Evolutionary conservation across 2,113 vertebrate genomes (phyloP), one percentile per base, ranked within the genome.

Genomic region (Sciurus niger): DNA sequence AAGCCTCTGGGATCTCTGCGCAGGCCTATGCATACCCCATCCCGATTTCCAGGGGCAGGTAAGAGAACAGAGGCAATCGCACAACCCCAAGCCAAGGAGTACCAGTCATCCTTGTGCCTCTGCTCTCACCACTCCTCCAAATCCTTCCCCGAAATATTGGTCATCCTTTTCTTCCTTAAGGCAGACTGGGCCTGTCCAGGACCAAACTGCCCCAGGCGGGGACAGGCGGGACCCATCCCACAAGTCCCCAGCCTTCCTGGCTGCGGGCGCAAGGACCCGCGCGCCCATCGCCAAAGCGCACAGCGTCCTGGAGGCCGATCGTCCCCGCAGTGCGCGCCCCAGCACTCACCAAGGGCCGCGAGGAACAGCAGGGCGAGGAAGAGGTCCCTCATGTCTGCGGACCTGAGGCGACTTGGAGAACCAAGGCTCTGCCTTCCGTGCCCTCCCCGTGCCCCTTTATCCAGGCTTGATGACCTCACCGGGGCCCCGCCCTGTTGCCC

Each of bases 321-420:
- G 17, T 28, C 73, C 43, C 20, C 0, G 14, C 1, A 18, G 20
- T 25, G 17, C 18, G 24, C 25, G 2, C 32, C 28, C 40, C 70
- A 8, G n/a, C 79, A 96, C 97, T 98, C 92, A 98, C 97, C 97
- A 0, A 97, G 70, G 58, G 58, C 58, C 65, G 77, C 86, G 3
- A 98, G 86, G 67, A 58, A 65, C 86, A 98, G 55, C 92, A 96
- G 87, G 20, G 30, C 2, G 0, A 51, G 10, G 58, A 96, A 74
- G 55, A 94, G 1, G 51, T 92, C 63, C 79, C 65, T 97, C 97
- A 98, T 97, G 78, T 46, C 82, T 80, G 86, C 25, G 30, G 34
- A 84, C 84, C 34, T 14, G 24, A 20, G 10, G 67, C 0, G 48
- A 90, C 68, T 73, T 63, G 4, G 67, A 14, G 9, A 70, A 32